Evolutionary conservation across 2,888 invertebrate species (phyloP), one percentile per base, ranked within the genome.

Genomic region (Cryptosula pallasiana): DNA sequence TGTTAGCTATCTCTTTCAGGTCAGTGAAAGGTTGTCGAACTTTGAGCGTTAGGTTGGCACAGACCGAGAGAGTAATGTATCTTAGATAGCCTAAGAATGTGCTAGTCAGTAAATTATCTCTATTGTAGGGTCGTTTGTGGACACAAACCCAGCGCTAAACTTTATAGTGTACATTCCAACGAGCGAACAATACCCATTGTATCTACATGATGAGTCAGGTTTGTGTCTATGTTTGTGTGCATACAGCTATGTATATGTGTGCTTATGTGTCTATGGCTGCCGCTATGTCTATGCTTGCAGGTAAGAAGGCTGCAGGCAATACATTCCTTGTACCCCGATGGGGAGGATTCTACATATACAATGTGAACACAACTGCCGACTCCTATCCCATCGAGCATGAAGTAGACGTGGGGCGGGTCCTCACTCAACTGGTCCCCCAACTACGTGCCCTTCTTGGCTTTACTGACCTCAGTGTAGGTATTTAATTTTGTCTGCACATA

Each of bases 311-410:
- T 73, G 75, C 80, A 1, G 82, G 77, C 72, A 86, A 83, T 79
- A 81, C 84, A 1, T 86, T 87, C 75, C 77, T 87, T 36, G 85
- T 86, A 72, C 86, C 87, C 27, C 83, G 92, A 73, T 96, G 96
- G 96, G 96, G 96, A 57, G 94, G 93, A 0, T 90, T 96, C 73
- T 88, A 91, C 71, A 88, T 96, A 55, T 87, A 89, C 75, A 84
- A 85, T 73, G 72, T 77, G 23, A 78, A 78, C 71, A 73, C 74
- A 0, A 73, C 79, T 3, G 23, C 20, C 1, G 25, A 25, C 9
- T 5, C 45, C 16, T 23, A 54, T 9, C 80, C 81, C 0, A 69
- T 74, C 3, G 55, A 70, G 5, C 77, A 76, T 1, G 54, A 75
- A 2, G 71, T 91, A 0, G 87, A 90, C 74, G 87, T 89, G 73